These are phyloP conservation scores for Phallusia fumigata DNA, from an alignment of 23 tunicate species.

Conservation along the genomic window DNA sequence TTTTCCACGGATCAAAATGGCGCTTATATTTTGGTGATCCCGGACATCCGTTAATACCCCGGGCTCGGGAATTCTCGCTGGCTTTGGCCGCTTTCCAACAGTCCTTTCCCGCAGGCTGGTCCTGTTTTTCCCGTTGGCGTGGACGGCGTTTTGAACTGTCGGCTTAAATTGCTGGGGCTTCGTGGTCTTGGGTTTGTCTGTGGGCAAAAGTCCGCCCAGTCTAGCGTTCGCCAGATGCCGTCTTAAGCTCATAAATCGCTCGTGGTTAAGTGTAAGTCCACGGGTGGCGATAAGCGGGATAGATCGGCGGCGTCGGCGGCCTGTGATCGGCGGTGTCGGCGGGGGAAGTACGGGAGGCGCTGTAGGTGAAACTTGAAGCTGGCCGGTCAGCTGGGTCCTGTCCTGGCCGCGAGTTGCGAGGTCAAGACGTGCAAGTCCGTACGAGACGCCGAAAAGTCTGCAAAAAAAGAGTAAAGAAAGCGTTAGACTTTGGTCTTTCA, in stretches of 20 bases:
- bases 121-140: neutral
- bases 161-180: neutral
- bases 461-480: too few species aligned
- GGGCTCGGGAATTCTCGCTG: neutral
- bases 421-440: neutral
- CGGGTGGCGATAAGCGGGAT: neutral
- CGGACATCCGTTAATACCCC: neutral
- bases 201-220: neutral
- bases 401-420: neutral
- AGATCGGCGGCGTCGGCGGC: neutral
- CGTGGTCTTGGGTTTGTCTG: neutral
- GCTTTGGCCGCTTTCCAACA: neutral
- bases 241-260: neutral
- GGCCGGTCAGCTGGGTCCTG: neutral
- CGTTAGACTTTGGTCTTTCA: too few species aligned
- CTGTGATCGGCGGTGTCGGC: neutral
- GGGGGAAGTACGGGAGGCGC: neutral
- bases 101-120: neutral
- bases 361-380: neutral
- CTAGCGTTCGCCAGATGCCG: neutral
- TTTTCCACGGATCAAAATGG: neutral
- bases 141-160: neutral
- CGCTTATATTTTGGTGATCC: neutral
- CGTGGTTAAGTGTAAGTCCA: neutral
- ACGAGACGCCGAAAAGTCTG: neutral